Evolutionary conservation across 2,113 vertebrate species (phyloP), one percentile per base, ranked within the genome.

Genomic region (Arenaria interpres): DNA sequence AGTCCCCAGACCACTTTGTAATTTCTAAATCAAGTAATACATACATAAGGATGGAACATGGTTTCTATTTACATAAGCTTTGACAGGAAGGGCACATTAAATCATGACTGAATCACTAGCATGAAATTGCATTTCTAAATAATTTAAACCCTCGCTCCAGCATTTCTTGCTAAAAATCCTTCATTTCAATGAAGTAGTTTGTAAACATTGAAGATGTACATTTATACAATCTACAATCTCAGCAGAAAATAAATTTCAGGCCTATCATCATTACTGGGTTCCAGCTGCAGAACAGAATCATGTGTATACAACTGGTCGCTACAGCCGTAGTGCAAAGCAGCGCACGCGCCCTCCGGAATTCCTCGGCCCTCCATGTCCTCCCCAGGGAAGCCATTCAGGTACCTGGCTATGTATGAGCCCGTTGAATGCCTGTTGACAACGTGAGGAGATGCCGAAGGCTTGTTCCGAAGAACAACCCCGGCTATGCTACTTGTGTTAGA

Each of bases 171-270:
- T 57, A 91, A 56, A 75, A 72, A 43, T 46, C 85, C 78, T 94
- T 90, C 81, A 74, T 43, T 56, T 93, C 93, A 27, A 75, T 8
- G 85, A 90, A 90, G 86, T 19, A 88, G 60, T 18, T 79, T 87
- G 96, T 97, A 97, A 95, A 97, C 96, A 89, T 35, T 23, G 83
- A 79, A 85, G 75, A 93, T 32, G 64, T 79, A 79, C 73, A 88
- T 92, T 72, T 78, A 33, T 45, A 90, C 93, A 97, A 95, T 88
- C 98, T 98, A 99, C 95, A 99, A 98, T 97, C 99, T 97, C 78
- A 99, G 98, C 85, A 99, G 98, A 94, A 99, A 99, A 97, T 99
- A 99, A 28, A 99, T 98, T 96, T 99, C 99, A 16, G 99, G 99
- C 94, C 99, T 99, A 43, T 99, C 99, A 3, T 96, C 93, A 11